Conservation (phyloP, 2,113 vertebrate species). For the Coptodon bakossiorum region DNA sequence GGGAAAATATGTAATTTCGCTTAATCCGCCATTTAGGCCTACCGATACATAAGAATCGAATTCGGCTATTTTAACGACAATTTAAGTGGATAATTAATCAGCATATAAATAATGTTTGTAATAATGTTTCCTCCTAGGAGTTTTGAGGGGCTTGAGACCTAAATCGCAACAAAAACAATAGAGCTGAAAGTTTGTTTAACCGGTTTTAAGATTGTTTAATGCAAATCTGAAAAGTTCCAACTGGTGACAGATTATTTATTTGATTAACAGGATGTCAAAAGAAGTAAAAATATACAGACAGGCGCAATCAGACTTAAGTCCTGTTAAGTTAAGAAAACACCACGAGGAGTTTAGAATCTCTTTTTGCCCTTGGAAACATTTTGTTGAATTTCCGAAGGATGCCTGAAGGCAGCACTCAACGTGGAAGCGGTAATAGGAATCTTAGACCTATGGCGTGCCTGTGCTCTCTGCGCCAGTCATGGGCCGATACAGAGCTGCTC, state of each 20-base stretch:
- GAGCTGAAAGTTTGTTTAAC: not conserved
- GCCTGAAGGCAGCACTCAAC: not conserved
- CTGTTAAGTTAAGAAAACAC: not conserved
- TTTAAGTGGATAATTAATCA: not conserved
- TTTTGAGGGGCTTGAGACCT: not conserved
- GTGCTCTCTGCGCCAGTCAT: slow-evolving; percentile 24
- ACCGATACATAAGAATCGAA: not conserved
- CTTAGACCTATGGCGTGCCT: slow-evolving; percentile 32
- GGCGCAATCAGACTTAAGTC: not conserved
- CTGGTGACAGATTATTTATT: not conserved
- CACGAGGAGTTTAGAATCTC: not conserved
- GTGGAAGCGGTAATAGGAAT: not conserved
- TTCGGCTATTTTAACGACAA: not conserved
- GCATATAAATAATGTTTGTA: not conserved
- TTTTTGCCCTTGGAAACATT: not conserved
- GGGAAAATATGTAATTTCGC: not conserved
- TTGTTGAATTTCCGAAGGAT: not conserved
- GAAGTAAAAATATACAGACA: not conserved
- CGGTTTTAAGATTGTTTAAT: not conserved
- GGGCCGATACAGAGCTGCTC: slow-evolving; percentile 32
- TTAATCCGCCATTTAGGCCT: not conserved
- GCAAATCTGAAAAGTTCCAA: not conserved
- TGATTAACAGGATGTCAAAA: not conserved
- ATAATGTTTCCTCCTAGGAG: not conserved
- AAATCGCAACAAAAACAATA: not conserved